Conservation (phyloP, 2,888 invertebrate species). For the Acleris cristana region DNA sequence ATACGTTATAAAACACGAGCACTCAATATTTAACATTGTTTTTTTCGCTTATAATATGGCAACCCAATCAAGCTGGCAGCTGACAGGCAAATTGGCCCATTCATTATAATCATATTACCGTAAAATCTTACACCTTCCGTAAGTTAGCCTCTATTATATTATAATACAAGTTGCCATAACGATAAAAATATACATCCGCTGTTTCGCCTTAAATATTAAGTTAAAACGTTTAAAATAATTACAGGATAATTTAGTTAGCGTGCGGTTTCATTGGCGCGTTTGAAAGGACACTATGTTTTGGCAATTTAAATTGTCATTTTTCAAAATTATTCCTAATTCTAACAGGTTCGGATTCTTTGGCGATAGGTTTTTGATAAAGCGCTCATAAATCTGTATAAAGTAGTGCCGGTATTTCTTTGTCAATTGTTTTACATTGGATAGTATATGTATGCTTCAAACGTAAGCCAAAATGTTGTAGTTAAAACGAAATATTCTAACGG, state of each 20-base stretch:
- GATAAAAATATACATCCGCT: conserved; percentile 71
- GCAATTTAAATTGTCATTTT: not conserved
- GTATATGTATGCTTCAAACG: too few relatives aligned
- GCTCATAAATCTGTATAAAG: too few relatives aligned
- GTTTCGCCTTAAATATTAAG: conserved; percentile 76
- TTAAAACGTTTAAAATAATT: conserved; percentile 82
- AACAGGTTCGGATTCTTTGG: too few relatives aligned
- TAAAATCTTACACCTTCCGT: conserved; percentile 63
- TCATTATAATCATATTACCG: conserved; percentile 55
- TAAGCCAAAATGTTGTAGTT: too few relatives aligned
- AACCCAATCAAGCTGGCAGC: conserved; percentile 35
- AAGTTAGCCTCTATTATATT: conserved; percentile 63
- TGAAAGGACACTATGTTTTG: not conserved
- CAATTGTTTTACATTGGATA: too few relatives aligned
- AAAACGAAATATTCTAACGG: too few relatives aligned
- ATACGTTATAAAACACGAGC: conserved; percentile 34
- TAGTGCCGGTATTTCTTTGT: too few relatives aligned
- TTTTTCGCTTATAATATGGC: conserved; percentile 27
- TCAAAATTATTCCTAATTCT: too few relatives aligned
- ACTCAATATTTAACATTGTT: conserved; percentile 9
- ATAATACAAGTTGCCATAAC: conserved; percentile 60
- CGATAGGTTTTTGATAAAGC: too few relatives aligned
- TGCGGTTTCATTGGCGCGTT: conserved; percentile 44
- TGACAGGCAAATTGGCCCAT: conserved; percentile 42
- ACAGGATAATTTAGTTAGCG: conserved; percentile 70